Evolutionary conservation across 2,797 vertebrate species (phyloP).

Genomic region (Pogoniulus pusillus): DNA sequence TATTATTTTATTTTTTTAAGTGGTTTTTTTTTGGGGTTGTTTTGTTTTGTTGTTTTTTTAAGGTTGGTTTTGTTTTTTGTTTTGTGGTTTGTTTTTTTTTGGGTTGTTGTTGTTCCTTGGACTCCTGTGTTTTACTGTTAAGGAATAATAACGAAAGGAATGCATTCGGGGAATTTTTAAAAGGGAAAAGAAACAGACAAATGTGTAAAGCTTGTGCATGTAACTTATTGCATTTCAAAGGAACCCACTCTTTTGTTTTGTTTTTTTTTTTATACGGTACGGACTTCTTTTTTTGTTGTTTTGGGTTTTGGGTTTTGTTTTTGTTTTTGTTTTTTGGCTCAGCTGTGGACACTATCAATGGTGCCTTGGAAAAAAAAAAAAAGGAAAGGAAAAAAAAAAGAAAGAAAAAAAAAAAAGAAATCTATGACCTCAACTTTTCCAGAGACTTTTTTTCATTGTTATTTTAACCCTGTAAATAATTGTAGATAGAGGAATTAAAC

Average conservation of each 20-base stretch:
- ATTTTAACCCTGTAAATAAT: constrained; percentile 85
- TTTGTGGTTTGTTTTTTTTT: neutral
- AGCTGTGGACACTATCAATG: constrained; percentile 88
- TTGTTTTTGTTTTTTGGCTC: constrained; percentile 77
- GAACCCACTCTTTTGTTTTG: constrained; percentile 71
- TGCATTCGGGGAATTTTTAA: constrained; percentile 82
- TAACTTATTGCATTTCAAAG: constrained; percentile 99
- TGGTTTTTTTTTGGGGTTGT: constrained; percentile 39
- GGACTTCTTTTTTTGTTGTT: constrained; percentile 71
- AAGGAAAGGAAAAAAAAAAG: too few species aligned
- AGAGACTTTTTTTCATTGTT: constrained; percentile 83
- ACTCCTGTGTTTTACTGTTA: constrained; percentile 89
- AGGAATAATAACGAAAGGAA: constrained; percentile 93
- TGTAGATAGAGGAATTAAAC: constrained; percentile 88
- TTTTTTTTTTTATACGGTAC: constrained; percentile 72
- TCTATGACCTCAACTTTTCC: constrained; percentile 86
- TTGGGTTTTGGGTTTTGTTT: neutral
- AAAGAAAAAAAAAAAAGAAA: constrained; percentile 54
- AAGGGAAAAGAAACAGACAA: constrained; percentile 70
- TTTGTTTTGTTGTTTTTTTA: too few species aligned
- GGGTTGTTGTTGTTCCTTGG: constrained; percentile 78
- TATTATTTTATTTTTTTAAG: constrained; percentile 49
- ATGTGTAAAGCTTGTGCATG: constrained; percentile 99
- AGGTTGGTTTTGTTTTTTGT: constrained; percentile 12
- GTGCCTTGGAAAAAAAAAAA: constrained; percentile 76